Base-by-base conservation (phyloP, 2,113 vertebrate genomes). In the Lampris megalopsis region DNA sequence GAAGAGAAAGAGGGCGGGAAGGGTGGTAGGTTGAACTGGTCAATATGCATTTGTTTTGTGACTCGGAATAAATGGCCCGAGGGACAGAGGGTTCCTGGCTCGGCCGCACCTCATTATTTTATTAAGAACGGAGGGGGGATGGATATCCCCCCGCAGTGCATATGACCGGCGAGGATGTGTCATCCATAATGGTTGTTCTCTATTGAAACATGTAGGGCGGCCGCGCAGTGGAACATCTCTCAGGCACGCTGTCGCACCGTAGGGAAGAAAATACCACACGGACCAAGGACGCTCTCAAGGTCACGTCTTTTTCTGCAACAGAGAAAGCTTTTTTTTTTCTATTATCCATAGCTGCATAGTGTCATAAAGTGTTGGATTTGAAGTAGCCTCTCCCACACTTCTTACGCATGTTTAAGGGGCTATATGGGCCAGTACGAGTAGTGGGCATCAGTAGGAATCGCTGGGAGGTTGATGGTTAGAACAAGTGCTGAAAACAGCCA, bases 201-300 rank as follows among this genome's bases (percentile, higher is more conserved):
- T 57, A 57, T 68, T 86, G 63, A 80, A 89, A 79, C 59, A 80
- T 77, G 81, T 63, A 80, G 81, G 75, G 82, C 10, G 82, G 63
- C 59, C 81, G 68, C 76, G 78, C 75, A 70, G 64, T 66, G 57
- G 64, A 79, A 73, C 71, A 64, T 71, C 66, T 81, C 64, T 9
- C 59, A 63, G 57, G 61, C 49, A 69, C 59, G 81, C 37, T 77
- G 7, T 41, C 24, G 59, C 41, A 9, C 42, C 35, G 62, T 38
- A 48, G 36, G 42, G 40, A n/a, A 48, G 43, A 65, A 80, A 86
- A 87, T 72, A 60, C 60, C 80, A 82, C 63, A 45, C 69, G 69
- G n/a, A 71, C 60, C 61, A 83, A 86, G 75, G 77, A 83, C 77
- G 58, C 6, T 8, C 53, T 82, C 80, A 92, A 91, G 90, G 90